phyloP scores from a whole-genome alignment of 2,888 invertebrate species.

The Podotricha telesiphe region DNA sequence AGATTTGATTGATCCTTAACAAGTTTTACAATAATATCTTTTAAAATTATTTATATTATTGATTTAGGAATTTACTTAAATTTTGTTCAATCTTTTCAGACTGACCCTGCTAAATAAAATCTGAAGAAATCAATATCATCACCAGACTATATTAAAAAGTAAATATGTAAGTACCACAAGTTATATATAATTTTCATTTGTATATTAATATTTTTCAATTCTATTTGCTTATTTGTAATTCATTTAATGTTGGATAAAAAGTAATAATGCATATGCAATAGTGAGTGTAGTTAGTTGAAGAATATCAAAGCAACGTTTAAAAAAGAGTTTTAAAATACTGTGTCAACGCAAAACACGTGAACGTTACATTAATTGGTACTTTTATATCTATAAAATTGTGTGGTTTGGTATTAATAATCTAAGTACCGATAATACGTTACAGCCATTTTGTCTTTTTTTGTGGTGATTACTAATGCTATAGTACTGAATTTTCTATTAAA shows the following conservation, averaged over 20 bases:
- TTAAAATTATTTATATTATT: neutral
- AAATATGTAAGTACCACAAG: conserved; percentile 66
- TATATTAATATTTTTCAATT: conserved; percentile 13
- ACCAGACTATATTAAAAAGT: conserved; percentile 49
- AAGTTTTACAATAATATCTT: neutral
- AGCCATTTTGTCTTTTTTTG: conserved; percentile 10
- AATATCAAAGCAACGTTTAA: too few species aligned
- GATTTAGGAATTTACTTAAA: neutral
- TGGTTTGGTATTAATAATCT: neutral
- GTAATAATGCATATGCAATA: neutral
- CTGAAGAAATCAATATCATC: conserved; percentile 61
- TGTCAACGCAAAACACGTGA: too few species aligned
- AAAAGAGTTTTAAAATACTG: too few species aligned
- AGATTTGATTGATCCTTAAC: neutral
- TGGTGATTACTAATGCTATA: neutral
- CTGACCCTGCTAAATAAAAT: conserved; percentile 70
- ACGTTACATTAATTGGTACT: too few species aligned
- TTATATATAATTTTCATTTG: neutral
- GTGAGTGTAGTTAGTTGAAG: too few species aligned
- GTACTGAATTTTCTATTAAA: neutral
- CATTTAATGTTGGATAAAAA: neutral
- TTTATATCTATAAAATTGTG: too few species aligned
- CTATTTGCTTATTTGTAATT: neutral
- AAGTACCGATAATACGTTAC: neutral
- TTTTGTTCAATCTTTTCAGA: conserved; percentile 55